These are phyloP conservation scores for Neelides folsomi DNA, from an alignment of 2,888 invertebrate species.

Conservation along the genomic window DNA sequence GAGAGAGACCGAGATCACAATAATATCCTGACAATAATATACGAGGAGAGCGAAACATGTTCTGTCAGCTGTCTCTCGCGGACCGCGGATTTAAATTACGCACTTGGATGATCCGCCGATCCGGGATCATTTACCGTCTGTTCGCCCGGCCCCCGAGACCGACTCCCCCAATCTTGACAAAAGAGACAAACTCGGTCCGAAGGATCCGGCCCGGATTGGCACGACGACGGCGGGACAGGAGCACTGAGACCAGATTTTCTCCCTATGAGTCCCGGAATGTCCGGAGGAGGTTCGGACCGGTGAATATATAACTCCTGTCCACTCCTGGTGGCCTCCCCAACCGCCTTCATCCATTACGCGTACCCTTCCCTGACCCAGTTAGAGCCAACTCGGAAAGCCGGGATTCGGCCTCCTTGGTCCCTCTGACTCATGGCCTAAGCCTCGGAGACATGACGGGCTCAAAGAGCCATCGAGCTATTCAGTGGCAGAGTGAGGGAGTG, in stretches of 20 bases:
- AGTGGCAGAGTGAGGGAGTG: too few relatives aligned
- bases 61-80: constrained; percentile 18
- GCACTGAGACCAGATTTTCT: background rate
- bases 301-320: too few relatives aligned
- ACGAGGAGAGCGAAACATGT: constrained; percentile 12
- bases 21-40: constrained; percentile 8
- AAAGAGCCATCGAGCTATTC: too few relatives aligned
- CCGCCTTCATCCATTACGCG: too few relatives aligned
- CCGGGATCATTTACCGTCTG: constrained; percentile 12
- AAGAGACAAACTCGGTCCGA: constrained; percentile 10
- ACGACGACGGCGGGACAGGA: constrained; percentile 6
- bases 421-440: too few relatives aligned
- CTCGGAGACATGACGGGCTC: too few relatives aligned
- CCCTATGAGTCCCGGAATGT: background rate
- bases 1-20: constrained; percentile 4
- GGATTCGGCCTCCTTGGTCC: too few relatives aligned
- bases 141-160: constrained; percentile 7
- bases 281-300: background rate
- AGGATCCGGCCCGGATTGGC: constrained; percentile 7
- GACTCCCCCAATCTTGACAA: constrained; percentile 7
- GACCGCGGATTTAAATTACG: constrained; percentile 16
- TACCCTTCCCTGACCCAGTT: too few relatives aligned
- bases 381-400: too few relatives aligned
- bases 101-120: constrained; percentile 21
- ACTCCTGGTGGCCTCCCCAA: too few relatives aligned